Base-by-base conservation (phyloP, 2,113 vertebrate genomes). In the Perca flavescens region DNA sequence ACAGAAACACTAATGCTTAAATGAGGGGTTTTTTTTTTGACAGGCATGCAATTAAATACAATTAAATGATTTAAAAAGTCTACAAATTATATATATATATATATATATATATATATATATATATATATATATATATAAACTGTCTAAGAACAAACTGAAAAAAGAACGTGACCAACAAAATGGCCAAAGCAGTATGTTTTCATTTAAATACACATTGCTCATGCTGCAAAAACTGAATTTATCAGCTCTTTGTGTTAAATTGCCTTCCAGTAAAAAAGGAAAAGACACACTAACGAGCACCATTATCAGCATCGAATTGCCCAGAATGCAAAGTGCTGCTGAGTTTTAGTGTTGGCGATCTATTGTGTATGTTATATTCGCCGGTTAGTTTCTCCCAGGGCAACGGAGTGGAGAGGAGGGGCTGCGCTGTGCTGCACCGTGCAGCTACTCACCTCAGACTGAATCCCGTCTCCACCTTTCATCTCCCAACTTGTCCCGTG, bases 401-500 rank as follows among this genome's bases (percentile, higher is more conserved):
- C 77, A 86, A 85, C 62, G 58, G 79, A 78, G 86, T 12, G 86
- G 70, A 73, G 78, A 88, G 89, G 92, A 89, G 87, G 89, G 85
- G 93, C 84, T 50, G 71, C 31, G 82, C 65, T 54, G 65, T 31
- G 75, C 86, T 80, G 88, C 89, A 67, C 86, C 78, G 87, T 40
- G 85, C 85, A 84, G 88, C 89, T 49, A 7, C 88, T 91, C 91
- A 93, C 89, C 91, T 90, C 90, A 78, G 72, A 72, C 88, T 83
- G 77, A 81, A 82, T 70, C 86, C 64, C 75, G 1, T 69, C 78
- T 49, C 76, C 84, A 83, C 84, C 85, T 58, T 72, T 84, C 80
- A 77, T 80, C 89, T 68, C 78, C 5, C 70, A 87, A 88, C 90
- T 90, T 91, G 92, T 92, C 93, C 93, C 93, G 88, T 89, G 79